Evolutionary conservation across 2,113 vertebrate species (phyloP), one percentile per base, ranked within the genome.

Genomic region (Mastomys coucha): DNA sequence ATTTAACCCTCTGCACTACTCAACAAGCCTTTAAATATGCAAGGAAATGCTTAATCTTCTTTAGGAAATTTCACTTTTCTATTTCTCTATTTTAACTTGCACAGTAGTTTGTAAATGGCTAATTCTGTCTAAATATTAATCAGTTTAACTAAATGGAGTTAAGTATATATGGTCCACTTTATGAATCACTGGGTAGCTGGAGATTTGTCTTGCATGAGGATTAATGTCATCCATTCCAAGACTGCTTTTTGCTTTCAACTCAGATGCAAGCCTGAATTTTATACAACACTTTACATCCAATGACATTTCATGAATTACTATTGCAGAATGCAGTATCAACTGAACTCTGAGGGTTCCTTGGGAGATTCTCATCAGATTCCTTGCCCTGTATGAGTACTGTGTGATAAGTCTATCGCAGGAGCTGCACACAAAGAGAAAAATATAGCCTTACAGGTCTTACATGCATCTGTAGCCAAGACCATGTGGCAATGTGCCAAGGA

Each of bases 381-480:
- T 70, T n/a, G 26, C 16, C 51, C 10, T 72, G 20, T 26, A 1
- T 0, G 0, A 90, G 58, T 7, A 6, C 80, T 69, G 17, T 4
- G 1, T 20, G 28, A 31, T 53, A 36, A 77, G 49, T 5, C 19
- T 5, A 22, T 8, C 16, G 22, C 26, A 42, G 56, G 22, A 77
- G 20, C 36, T n/a, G 5, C 10, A 28, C 42, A 10, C 13, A 22
- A 4, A 4, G 31, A 87, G 69, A 16, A 67, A 31, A 36, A 1
- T 4, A 10, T 22, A 9, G 12, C 17, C 8, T 20, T 42, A 0
- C 1, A 0, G 22, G 14, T 5, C 2, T 49, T 31, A 10, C 1
- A 26, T 0, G 4, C 8, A 9, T 0, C 0, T 12, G 10, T 39
- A 65, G 19, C 28, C n/a, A 33, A 45, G n/a, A 39, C 9, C n/a